Conservation (phyloP, 2,113 vertebrate genomes). For the Suricata suricatta region DNA sequence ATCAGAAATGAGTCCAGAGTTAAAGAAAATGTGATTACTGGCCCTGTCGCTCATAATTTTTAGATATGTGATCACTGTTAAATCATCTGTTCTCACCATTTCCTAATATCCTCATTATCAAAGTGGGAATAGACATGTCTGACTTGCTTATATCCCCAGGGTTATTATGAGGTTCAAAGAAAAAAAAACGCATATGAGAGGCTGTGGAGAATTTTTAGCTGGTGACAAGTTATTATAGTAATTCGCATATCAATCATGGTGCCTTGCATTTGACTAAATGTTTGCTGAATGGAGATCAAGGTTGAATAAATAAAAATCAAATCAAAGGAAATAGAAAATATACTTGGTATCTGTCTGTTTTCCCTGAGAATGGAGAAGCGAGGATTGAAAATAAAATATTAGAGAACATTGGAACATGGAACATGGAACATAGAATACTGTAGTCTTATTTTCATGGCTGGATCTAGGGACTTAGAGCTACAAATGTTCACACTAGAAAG, state of each 20-base stretch:
- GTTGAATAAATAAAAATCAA: neutral
- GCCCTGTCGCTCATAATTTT: neutral
- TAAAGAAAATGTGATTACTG: neutral
- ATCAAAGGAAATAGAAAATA: slow-evolving; percentile 14
- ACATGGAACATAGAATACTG: neutral
- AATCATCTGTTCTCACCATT: neutral
- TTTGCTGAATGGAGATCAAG: neutral
- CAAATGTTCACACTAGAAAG: neutral
- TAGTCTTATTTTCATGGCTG: neutral
- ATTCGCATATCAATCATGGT: neutral
- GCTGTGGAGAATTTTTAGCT: neutral
- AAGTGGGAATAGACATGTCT: neutral
- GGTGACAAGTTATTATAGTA: neutral
- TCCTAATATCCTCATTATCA: neutral
- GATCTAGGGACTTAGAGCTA: neutral
- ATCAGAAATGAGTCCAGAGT: neutral
- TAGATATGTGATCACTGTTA: neutral
- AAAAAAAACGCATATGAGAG: neutral
- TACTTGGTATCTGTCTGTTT: neutral
- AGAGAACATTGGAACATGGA: neutral
- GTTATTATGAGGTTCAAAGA: neutral
- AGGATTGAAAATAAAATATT: neutral
- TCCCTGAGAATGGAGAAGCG: neutral
- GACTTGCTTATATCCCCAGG: neutral
- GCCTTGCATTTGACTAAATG: neutral